These are phyloP conservation scores for Drosophila neutralis DNA, from an alignment of 2,888 invertebrate species.

Conservation along the genomic window DNA sequence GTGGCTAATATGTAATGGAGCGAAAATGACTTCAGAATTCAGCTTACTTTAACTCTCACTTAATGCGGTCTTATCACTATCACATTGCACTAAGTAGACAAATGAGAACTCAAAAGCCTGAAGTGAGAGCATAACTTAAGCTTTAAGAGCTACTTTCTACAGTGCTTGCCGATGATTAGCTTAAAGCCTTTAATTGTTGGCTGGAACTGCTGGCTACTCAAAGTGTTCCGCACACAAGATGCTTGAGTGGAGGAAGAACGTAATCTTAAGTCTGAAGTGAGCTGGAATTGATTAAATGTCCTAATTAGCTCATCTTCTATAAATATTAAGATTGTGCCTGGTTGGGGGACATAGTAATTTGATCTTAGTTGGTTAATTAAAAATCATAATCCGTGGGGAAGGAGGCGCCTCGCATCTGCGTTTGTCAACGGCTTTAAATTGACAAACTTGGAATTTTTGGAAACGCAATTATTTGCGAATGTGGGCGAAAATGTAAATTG, in stretches of 20 bases:
- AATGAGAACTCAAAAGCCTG: background rate
- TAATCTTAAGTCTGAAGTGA: background rate
- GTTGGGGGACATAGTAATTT: background rate
- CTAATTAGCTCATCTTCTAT: background rate
- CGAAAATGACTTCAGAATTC: background rate
- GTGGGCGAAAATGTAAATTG: background rate
- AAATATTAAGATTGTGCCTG: background rate
- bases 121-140: background rate
- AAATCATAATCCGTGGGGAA: background rate
- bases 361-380: background rate
- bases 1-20: background rate
- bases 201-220: background rate
- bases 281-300: background rate
- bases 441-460: background rate
- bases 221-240: background rate
- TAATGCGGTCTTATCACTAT: background rate
- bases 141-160: background rate
- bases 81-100: background rate
- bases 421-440: background rate
- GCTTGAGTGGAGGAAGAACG: background rate
- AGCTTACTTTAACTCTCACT: background rate
- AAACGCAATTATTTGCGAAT: background rate
- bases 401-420: background rate
- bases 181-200: background rate
- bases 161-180: background rate